Evolutionary conservation across 2,113 vertebrate genomes (phyloP).

Genomic region (Megaceryle maxima): DNA sequence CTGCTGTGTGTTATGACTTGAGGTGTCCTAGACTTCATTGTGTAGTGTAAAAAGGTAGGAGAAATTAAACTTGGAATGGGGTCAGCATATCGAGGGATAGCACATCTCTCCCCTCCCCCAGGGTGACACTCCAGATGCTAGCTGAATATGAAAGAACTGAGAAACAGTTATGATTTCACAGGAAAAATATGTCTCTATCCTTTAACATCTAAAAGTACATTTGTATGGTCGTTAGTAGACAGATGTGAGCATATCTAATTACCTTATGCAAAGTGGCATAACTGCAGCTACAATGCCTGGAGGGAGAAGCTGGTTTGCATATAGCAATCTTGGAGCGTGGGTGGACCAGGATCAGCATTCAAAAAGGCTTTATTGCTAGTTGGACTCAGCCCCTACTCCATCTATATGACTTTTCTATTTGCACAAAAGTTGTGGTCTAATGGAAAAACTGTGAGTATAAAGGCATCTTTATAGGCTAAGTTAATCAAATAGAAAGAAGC

Average conservation of each 20-base stretch:
- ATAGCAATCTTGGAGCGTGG: background rate
- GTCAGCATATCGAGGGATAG: background rate
- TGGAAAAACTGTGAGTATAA: background rate
- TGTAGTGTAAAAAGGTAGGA: background rate
- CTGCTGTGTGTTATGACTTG: background rate
- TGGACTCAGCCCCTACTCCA: background rate
- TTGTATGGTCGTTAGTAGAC: background rate
- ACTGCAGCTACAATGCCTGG: background rate
- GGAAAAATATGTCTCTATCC: background rate
- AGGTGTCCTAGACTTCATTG: background rate
- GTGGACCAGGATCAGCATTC: background rate
- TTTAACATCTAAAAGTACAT: background rate
- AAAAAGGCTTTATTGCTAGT: background rate
- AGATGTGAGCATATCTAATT: background rate
- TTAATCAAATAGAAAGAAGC: background rate
- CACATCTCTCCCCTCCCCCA: fast-evolving
- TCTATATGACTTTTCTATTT: background rate
- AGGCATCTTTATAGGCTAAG: background rate
- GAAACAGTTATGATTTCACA: fast-evolving
- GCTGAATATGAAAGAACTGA: background rate
- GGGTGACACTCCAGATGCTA: background rate
- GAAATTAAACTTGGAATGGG: background rate
- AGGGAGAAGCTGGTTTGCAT: background rate
- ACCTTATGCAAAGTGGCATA: background rate
- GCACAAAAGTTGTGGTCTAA: background rate